Percentiles rank a stretch among this genome's conserved stretches.
Conservation (phyloP, 2,888 invertebrate species). For the Myathropa florea region DNA sequence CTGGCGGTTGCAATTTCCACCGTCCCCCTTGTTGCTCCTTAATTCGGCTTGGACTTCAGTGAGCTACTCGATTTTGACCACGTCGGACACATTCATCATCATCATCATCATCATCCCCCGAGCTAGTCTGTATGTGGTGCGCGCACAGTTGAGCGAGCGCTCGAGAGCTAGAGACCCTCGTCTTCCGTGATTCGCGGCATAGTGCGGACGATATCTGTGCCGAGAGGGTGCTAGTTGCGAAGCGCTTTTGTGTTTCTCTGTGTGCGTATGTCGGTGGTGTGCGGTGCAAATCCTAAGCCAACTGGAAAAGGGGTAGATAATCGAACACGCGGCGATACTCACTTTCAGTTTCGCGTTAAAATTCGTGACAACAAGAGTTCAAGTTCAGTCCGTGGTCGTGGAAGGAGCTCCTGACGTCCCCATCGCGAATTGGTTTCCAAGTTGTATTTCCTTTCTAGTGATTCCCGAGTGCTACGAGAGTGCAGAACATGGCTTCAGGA, state of each 20-base stretch:
- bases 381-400: conserved; percentile 34
- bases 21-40: conserved; percentile 53
- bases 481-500: not conserved
- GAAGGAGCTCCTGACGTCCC: not conserved
- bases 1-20: conserved; percentile 54
- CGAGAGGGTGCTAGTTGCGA: not conserved
- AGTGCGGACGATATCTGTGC: not conserved
- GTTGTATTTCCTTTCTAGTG: not conserved
- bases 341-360: conserved; percentile 59
- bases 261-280: conserved; percentile 44
- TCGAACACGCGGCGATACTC: conserved; percentile 52
- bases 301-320: conserved; percentile 58
- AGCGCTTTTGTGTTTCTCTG: not conserved
- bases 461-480: not conserved
- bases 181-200: conserved; percentile 28
- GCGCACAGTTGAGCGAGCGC: conserved; percentile 41
- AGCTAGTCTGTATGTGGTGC: not conserved
- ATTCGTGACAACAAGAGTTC: conserved; percentile 57
- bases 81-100: conserved; percentile 72
- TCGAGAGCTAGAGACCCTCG: conserved; percentile 23
- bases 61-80: conserved; percentile 78
- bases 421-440: not conserved
- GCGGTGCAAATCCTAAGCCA: conserved; percentile 5
- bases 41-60: conserved; percentile 74
- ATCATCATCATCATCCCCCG: conserved; percentile 25